phyloP scores from a whole-genome alignment of 2,113 vertebrate genomes.

The Piaya cayana region DNA sequence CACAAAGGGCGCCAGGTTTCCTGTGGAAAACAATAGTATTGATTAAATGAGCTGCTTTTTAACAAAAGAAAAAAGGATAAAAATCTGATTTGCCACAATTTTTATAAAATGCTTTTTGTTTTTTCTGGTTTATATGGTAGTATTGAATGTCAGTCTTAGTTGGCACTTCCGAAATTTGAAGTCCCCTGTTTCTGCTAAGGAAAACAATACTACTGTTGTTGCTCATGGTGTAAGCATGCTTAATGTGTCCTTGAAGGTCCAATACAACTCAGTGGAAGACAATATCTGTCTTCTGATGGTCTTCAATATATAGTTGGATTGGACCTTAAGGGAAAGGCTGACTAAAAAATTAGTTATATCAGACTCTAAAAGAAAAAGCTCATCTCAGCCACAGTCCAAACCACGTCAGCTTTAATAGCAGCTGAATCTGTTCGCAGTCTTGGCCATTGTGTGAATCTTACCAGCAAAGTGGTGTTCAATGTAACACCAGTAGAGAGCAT shows the following conservation, averaged over 20 bases:
- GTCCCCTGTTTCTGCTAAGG: neutral
- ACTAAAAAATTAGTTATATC: conserved; percentile 28
- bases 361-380: neutral
- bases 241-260: neutral
- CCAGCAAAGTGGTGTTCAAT: neutral
- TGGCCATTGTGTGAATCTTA: neutral
- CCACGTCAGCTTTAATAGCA: neutral
- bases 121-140: neutral
- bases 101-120: neutral
- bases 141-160: neutral
- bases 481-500: neutral
- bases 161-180: neutral
- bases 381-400: neutral
- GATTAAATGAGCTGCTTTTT: neutral
- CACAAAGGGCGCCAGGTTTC: neutral
- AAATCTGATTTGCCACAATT: neutral
- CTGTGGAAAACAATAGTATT: neutral
- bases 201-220: neutral
- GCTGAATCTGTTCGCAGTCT: neutral
- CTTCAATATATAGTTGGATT: neutral
- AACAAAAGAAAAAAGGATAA: neutral
- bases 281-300: neutral
- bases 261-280: neutral
- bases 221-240: neutral
- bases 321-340: conserved; percentile 12